phyloP scores from a whole-genome alignment of 2,797 vertebrate genomes.

The Scyliorhinus canicula region DNA sequence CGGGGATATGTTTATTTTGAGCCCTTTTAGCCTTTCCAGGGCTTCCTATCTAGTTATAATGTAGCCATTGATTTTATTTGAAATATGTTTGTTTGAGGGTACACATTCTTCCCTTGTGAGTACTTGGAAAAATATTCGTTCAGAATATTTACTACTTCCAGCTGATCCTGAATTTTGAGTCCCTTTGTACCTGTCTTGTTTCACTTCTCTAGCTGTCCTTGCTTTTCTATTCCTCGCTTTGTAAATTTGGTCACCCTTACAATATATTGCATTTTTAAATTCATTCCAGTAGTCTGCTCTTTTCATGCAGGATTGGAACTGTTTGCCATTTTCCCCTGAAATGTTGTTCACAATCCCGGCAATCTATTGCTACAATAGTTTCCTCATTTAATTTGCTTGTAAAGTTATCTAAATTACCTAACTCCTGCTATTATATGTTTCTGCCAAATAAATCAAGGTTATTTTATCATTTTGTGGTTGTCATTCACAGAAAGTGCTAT shows the following conservation, averaged over 20 bases:
- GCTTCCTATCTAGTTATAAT: neutral
- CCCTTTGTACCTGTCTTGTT: neutral
- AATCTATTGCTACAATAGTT: neutral
- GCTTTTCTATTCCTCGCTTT: neutral
- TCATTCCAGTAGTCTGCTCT: neutral
- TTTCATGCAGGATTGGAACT: neutral
- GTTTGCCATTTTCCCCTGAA: neutral
- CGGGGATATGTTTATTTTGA: too few species aligned
- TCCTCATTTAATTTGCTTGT: neutral
- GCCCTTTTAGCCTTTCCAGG: neutral
- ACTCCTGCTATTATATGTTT: neutral
- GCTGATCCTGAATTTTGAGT: neutral
- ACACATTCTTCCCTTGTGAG: neutral
- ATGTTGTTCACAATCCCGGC: neutral
- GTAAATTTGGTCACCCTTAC: neutral
- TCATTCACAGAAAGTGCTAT: neutral
- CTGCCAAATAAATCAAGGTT: neutral
- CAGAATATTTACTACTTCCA: conserved; percentile 1
- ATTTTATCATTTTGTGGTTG: neutral
- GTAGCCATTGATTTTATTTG: neutral
- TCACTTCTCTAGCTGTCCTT: neutral
- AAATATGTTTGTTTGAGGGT: neutral
- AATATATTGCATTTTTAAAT: neutral
- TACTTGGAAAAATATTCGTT: neutral
- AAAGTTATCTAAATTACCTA: neutral